Base-by-base conservation (phyloP, 2,888 invertebrate genomes). In the Stramonita haemastoma region DNA sequence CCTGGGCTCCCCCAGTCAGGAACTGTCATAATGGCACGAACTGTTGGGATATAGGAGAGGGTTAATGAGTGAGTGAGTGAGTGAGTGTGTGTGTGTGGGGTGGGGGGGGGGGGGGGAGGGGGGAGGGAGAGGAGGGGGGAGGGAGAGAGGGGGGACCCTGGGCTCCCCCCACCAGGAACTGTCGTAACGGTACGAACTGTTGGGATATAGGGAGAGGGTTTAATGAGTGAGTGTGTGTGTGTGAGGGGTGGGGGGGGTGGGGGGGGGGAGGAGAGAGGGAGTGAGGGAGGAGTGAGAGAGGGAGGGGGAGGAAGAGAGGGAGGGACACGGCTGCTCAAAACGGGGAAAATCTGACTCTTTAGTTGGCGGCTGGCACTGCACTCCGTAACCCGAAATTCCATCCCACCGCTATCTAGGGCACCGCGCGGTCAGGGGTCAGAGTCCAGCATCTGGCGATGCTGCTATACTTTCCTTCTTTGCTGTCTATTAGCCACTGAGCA, bases 21-120 rank as follows among this genome's bases (percentile, higher is more conserved):
- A 22, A 97, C 96, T 94, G 97, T 97, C 6, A 97, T 97, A 73
- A 97, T 94, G 34, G 97, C 97, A 93, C 97, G 97, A 93, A 96
- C 96, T 57, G 97, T 97, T 86, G 97, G 94, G 86, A 95, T 94
- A 1, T 96, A 96, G 36, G 96, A 94, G 91, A 96, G 95, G 26
- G 94, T 96, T 94, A 90, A 96, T 26, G 81, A 81, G 5, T 26
- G 34, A 77, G 15, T 19, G 5, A 57, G 57, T 8, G 17, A n/a
- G 77, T 19, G 29, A 77, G 15, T 19, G n/a, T 19, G 77, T 19
- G 77, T 19, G 77, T 8, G 26, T 8, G 77, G 26, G 77, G 26
- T 8, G 26, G 77, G 15, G 86, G 17, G 13, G 17, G 34, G 57
- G 29, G 26, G 29, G 29, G 34, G 46, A 32, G 11, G 26, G 60